A percentile compares a stretch with the other conserved stretches of the same genome.
These are phyloP conservation scores for Macrophya alboannulata DNA, from an alignment of 2,888 invertebrate species.

Conservation along the genomic window DNA sequence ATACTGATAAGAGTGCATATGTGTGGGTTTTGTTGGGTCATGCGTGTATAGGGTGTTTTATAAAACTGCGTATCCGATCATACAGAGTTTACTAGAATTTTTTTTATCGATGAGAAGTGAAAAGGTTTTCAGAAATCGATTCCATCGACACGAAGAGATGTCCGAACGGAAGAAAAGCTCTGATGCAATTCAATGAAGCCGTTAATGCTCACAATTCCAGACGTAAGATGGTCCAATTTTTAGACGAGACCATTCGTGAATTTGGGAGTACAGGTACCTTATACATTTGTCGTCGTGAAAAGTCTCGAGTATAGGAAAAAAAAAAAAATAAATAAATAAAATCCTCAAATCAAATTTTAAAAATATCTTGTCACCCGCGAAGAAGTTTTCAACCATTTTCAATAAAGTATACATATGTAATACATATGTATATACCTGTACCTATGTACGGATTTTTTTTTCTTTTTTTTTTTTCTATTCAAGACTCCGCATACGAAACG, in stretches of 20 bases:
- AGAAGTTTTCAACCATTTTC: not conserved
- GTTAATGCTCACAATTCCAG: not conserved
- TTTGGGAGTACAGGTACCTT: not conserved
- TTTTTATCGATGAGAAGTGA: not conserved
- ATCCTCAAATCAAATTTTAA: constrained; percentile 6
- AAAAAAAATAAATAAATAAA: not conserved
- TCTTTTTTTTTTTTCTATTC: not conserved
- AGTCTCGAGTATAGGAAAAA: not conserved
- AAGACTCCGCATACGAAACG: not conserved
- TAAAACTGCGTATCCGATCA: not conserved
- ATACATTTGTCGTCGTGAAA: not conserved
- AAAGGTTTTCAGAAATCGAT: not conserved
- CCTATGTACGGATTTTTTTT: not conserved
- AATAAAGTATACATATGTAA: not conserved
- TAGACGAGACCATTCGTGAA: not conserved
- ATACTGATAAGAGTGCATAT: not conserved
- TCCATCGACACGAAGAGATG: not conserved
- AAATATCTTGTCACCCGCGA: not conserved
- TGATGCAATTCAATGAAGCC: not conserved
- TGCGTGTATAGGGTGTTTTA: not conserved
- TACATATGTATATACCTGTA: not conserved
- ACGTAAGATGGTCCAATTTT: not conserved
- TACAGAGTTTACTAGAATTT: not conserved
- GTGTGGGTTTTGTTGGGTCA: not conserved
- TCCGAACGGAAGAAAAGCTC: not conserved